A percentile compares a stretch with the other conserved stretches of the same genome.
These are phyloP conservation scores for Watsonalla cultraria DNA, from an alignment of 2,888 invertebrate species.

Conservation along the genomic window DNA sequence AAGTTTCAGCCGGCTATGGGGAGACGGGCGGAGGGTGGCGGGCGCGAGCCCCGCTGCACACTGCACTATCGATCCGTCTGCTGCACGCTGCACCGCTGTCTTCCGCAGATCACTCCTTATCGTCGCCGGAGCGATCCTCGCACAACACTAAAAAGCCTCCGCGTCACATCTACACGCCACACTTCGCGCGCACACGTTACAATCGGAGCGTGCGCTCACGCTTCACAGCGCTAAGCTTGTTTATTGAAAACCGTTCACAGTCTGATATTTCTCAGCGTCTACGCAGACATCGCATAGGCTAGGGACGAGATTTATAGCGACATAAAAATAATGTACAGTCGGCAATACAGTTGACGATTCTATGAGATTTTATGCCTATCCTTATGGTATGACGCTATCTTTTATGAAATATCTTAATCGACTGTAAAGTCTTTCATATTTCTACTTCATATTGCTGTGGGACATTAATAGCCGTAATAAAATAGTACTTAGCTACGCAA, in stretches of 20 bases:
- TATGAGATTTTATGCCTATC: slow-evolving; percentile 14
- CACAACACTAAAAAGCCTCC: slow-evolving; percentile 57
- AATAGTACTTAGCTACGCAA: slow-evolving; percentile 7
- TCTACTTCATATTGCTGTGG: background rate
- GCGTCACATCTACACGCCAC: slow-evolving; percentile 47
- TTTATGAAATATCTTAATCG: slow-evolving; percentile 1
- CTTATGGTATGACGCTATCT: background rate
- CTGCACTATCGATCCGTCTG: slow-evolving; percentile 76
- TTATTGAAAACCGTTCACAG: slow-evolving; percentile 52
- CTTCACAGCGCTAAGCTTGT: slow-evolving; percentile 47
- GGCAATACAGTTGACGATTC: slow-evolving; percentile 17
- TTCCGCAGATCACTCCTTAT: slow-evolving; percentile 77
- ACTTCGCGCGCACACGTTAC: slow-evolving; percentile 38
- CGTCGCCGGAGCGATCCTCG: slow-evolving; percentile 62
- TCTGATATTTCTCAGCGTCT: slow-evolving; percentile 27
- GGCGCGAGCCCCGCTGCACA: slow-evolving; percentile 32
- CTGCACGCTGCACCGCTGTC: slow-evolving; percentile 73
- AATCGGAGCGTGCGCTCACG: slow-evolving; percentile 46
- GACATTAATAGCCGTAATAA: background rate
- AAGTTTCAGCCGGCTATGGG: slow-evolving; percentile 67
- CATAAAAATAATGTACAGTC: slow-evolving; percentile 30
- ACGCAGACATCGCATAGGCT: slow-evolving; percentile 23
- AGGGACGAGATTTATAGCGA: slow-evolving; percentile 29
- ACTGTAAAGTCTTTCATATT: background rate
- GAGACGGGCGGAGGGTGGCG: slow-evolving; percentile 25